Conservation (phyloP, 2,888 invertebrate genomes). For the Pocota personata region DNA sequence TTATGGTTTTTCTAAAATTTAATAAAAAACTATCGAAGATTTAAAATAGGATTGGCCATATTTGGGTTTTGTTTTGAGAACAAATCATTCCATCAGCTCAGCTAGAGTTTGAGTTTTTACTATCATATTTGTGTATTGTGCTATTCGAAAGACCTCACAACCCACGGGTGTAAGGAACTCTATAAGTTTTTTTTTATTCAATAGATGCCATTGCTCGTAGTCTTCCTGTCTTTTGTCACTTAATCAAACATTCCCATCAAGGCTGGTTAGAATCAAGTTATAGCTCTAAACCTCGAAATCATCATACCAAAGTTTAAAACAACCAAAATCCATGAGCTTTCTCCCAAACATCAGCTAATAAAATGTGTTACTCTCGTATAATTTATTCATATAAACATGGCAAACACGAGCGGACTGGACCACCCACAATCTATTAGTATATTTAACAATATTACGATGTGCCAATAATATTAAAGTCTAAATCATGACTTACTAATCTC, state of each 20-base stretch:
- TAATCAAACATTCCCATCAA: slow-evolving; percentile 19
- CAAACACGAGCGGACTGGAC: not conserved
- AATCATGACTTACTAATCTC: not conserved
- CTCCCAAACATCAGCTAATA: not conserved
- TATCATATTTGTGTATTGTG: too few relatives aligned
- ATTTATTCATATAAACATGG: not conserved
- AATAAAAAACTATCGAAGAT: too few relatives aligned
- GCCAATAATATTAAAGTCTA: not conserved
- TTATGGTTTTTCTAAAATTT: too few relatives aligned
- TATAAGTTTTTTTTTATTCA: not conserved
- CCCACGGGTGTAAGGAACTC: not conserved
- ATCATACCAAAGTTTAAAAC: not conserved
- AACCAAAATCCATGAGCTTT: not conserved
- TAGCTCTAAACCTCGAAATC: not conserved
- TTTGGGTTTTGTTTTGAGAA: too few relatives aligned
- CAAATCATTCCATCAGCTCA: too few relatives aligned
- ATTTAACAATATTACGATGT: not conserved
- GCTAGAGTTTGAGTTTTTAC: too few relatives aligned
- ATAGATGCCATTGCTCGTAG: not conserved
- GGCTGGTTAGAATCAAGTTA: slow-evolving; percentile 21
- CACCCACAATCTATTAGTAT: not conserved
- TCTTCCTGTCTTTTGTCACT: slow-evolving; percentile 22
- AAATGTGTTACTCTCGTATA: not conserved
- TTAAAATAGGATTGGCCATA: too few relatives aligned
- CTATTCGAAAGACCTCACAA: not conserved